Conservation (phyloP, 2,113 vertebrate species). For the Corythaixoides concolor region DNA sequence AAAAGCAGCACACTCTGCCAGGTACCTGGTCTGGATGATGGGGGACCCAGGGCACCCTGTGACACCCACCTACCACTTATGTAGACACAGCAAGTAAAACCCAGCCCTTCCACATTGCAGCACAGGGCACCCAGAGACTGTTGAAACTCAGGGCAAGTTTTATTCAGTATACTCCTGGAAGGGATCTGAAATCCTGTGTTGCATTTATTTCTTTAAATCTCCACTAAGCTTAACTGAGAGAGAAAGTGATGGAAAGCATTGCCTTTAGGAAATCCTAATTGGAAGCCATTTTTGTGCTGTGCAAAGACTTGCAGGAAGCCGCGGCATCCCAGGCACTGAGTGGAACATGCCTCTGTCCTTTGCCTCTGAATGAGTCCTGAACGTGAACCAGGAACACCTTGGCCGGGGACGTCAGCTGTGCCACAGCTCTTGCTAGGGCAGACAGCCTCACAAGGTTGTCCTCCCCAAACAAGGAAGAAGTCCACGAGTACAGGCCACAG, state of each 20-base stretch:
- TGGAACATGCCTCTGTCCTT: fast-evolving
- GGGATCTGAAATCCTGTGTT: fast-evolving
- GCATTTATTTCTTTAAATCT: neutral
- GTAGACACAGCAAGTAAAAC: neutral
- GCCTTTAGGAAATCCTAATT: neutral
- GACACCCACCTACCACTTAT: neutral
- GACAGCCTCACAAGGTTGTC: fast-evolving
- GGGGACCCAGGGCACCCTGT: neutral
- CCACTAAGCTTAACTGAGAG: neutral
- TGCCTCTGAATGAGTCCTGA: neutral
- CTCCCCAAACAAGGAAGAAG: neutral
- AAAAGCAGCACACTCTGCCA: neutral
- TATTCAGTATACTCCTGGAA: neutral
- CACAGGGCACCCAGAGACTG: neutral
- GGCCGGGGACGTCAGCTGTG: fast-evolving
- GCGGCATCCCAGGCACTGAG: neutral
- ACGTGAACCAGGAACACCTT: neutral
- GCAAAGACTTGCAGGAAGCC: neutral
- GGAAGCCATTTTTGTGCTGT: neutral
- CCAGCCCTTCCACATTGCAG: fast-evolving
- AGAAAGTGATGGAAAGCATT: neutral
- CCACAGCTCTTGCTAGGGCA: fast-evolving
- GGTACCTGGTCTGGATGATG: fast-evolving
- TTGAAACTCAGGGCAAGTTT: neutral
- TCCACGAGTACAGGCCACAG: neutral